Base-by-base conservation (phyloP, 2,113 vertebrate genomes). In the Dromaius novaehollandiae region DNA sequence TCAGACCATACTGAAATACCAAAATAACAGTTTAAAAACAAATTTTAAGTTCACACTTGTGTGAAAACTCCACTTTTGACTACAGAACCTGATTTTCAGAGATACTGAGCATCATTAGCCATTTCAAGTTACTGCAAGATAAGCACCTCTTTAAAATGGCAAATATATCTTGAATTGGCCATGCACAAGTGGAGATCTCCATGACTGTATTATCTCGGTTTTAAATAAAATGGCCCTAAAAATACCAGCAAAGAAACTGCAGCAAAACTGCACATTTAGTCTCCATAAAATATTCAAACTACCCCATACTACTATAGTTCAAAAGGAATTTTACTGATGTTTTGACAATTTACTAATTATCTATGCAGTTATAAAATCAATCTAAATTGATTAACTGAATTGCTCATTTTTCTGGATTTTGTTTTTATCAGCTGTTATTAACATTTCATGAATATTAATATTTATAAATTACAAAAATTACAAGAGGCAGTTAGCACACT, bases 401-500 rank as follows among this genome's bases (percentile, higher is more conserved):
- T 80, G 56, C 93, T 94, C 46, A 53, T 94, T 95, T 96, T 93
- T 78, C 70, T 93, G 32, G 19, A 86, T 89, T 89, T 74, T n/a
- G 2, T 75, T 94, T 93, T 95, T 65, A 92, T 90, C 65, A 36
- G n/a, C 55, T 80, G 75, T 78, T 76, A 95, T 92, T 90, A 96
- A 56, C 28, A 90, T 88, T 77, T 61, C 70, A 65, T 76, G 10
- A 95, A 9, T 38, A 89, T 82, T 95, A 98, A 90, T 76, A 92
- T 96, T 93, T 89, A 95, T 58, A 93, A 84, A 95, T 77, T 38
- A 95, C 11, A 86, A 93, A 93, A 75, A 97, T 77, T 89, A 96
- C 48, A 88, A 89, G 42, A 91, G 91, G 85, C 87, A 96, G 93
- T 96, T 97, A 97, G 61, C 55, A 71, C 30, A 53, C 63, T 86